phyloP scores from a whole-genome alignment of 2,113 vertebrate genomes.

The Phaetusa simplex region DNA sequence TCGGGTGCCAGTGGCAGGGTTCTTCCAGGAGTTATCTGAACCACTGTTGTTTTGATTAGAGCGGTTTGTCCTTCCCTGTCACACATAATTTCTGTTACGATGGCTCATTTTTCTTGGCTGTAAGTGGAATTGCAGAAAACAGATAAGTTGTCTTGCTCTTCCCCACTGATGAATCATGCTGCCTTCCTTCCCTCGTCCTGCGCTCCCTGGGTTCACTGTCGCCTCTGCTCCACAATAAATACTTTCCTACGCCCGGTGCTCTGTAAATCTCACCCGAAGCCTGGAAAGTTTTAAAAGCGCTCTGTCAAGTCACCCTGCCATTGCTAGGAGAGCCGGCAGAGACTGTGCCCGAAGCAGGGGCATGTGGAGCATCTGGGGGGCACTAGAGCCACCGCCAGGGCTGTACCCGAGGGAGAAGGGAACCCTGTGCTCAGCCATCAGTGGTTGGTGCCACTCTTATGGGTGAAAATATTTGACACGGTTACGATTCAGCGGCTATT shows the following conservation, averaged over 20 bases:
- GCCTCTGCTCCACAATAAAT: not conserved
- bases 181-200: not conserved
- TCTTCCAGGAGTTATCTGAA: constrained; percentile 28
- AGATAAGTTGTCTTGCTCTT: constrained; percentile 34
- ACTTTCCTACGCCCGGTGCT: accelerated
- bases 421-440: not conserved
- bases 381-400: not conserved
- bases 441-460: no score
- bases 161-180: constrained; percentile 29
- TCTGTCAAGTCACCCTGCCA: not conserved
- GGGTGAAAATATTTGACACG: not conserved
- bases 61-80: constrained; percentile 71
- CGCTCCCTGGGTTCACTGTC: not conserved
- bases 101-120: constrained; percentile 69
- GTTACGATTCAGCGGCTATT: not conserved
- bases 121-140: constrained; percentile 50
- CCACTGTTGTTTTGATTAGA: constrained; percentile 32
- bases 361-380: accelerated
- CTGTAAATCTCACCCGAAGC: not conserved
- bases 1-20: not conserved
- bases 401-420: not conserved
- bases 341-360: not conserved
- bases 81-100: constrained; percentile 52
- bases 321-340: not conserved
- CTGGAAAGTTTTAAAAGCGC: not conserved